Base-by-base conservation (phyloP, 2,888 invertebrate species). In the Heliconius cydno region DNA sequence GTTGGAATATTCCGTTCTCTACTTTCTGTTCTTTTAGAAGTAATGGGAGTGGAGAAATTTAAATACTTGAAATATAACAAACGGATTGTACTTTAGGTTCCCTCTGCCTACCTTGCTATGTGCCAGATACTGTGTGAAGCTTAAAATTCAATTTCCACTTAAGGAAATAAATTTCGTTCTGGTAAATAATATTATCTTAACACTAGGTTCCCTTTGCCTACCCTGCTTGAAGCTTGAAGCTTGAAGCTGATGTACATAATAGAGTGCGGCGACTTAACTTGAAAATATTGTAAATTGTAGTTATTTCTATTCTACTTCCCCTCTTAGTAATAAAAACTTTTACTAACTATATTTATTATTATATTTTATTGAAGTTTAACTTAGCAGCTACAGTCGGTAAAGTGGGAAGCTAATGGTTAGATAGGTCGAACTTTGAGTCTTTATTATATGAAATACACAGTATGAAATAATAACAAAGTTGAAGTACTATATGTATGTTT, bases 361-460 rank as follows among this genome's bases (percentile, higher is more conserved):
- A 65, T 28, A 28, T 15, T 65, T 65, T 28, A 28, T 65, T 28
- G 28, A 28, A 65, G 28, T 28, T 65, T 28, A 65, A 28, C 28
- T 25, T 25, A 25, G 7, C 13, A 41, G 15, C n/a, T n/a, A 15
- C 13, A 41, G 13, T 41, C 13, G 3, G 68, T n/a, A 38, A 13
- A 13, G 22, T n/a, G 13, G 7, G 13, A 13, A 10, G 38, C n/a
- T 22, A 46, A 70, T 41, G 41, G 70, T 9, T 41, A 25, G 38
- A 70, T 41, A 25, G 70, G 25, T 41, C 1, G 68, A 25, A 15
- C 25, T 46, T 38, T 13, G 25, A 67, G 52, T 38, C 46, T 72
- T 72, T 72, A 13, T 52, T 22, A 28, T 72, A 57, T 72, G 15
- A 72, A 72, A 72, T 57, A 52, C 28, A 28, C 19, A 30, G 15